A percentile compares a stretch with the other conserved stretches of the same genome.
These are phyloP conservation scores for Cecidostiba fungosa DNA, from an alignment of 2,888 invertebrate genomes.

Conservation along the genomic window DNA sequence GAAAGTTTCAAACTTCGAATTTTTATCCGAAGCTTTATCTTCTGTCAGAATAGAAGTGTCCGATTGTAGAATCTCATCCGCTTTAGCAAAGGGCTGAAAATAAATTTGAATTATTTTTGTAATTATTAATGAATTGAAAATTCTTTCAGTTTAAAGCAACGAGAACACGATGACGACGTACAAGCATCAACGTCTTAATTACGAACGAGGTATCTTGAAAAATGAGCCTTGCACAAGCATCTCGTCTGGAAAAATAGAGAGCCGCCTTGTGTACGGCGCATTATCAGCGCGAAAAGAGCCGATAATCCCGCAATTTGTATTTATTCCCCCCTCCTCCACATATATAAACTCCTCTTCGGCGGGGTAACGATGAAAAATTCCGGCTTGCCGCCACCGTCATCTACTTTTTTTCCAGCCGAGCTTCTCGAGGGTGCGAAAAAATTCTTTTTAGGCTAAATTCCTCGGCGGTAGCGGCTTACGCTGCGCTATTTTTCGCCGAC, in stretches of 20 bases:
- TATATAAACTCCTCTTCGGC: conserved; percentile 69
- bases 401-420: conserved; percentile 53
- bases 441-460: conserved; percentile 58
- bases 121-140: too few species aligned
- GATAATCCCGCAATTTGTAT: conserved; percentile 80
- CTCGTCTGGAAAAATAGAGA: conserved; percentile 74
- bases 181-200: conserved; percentile 13
- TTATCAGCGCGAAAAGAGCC: conserved; percentile 72
- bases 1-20: not conserved
- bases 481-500: conserved; percentile 60
- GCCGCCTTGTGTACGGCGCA: conserved; percentile 68
- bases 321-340: conserved; percentile 74
- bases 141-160: too few species aligned
- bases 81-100: too few species aligned
- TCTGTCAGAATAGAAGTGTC: not conserved
- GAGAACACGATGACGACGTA: not conserved
- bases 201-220: not conserved
- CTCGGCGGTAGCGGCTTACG: conserved; percentile 58
- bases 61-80: not conserved
- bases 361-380: conserved; percentile 79
- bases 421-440: conserved; percentile 50
- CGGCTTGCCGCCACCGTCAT: conserved; percentile 67
- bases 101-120: too few species aligned
- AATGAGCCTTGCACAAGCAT: conserved; percentile 62
- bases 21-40: not conserved